Percentiles rank a stretch among this genome's conserved stretches.
Evolutionary conservation across 1,140 invertebrate genomes (phyloP).

Genomic region (Physella acuta): DNA sequence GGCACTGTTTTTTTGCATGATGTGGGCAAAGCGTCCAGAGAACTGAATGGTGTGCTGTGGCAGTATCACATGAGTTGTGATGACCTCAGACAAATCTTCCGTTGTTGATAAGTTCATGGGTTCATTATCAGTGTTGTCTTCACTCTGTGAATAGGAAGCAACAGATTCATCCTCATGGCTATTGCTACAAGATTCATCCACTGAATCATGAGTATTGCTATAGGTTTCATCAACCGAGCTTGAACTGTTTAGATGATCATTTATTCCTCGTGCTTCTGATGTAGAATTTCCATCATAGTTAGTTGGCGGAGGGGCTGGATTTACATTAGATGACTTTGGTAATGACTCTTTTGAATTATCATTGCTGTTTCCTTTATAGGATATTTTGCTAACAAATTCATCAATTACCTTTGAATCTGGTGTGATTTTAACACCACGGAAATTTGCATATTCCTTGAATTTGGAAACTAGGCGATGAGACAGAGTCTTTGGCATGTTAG

Average conservation of each 20-base stretch:
- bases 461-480: conserved; percentile 15
- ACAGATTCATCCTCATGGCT: neutral
- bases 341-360: too few species aligned
- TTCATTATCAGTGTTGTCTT: too few species aligned
- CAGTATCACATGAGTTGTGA: neutral
- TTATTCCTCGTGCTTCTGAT: neutral
- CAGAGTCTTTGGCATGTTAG: conserved; percentile 22
- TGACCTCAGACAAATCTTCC: neutral
- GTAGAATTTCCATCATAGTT: neutral
- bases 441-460: conserved; percentile 20
- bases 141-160: too few species aligned
- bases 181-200: neutral
- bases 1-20: neutral
- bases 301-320: neutral
- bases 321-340: neutral
- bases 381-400: conserved; percentile 26
- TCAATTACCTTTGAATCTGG: conserved; percentile 22
- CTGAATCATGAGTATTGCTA: neutral
- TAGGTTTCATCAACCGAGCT: neutral
- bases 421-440: conserved; percentile 17
- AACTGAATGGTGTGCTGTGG: neutral
- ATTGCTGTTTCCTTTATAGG: neutral
- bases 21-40: neutral
- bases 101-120: too few species aligned
- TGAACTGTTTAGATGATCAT: neutral